Evolutionary conservation across 2,797 vertebrate genomes (phyloP).

Genomic region (Bovichtus variegatus): DNA sequence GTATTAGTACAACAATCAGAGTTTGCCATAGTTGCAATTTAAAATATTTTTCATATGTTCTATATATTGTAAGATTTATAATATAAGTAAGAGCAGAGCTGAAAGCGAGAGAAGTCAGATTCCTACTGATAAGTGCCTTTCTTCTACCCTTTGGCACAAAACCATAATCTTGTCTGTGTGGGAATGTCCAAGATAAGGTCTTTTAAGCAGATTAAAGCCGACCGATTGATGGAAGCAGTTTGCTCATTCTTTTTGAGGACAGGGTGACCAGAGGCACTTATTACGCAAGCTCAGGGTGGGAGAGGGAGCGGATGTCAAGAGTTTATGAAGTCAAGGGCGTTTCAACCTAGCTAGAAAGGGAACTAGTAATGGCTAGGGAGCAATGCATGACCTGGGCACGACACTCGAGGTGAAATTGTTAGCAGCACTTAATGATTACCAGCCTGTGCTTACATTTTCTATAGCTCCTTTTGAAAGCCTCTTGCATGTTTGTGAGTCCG

Average conservation of each 20-base stretch:
- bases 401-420: constrained; percentile 34
- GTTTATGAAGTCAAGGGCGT: constrained; percentile 54
- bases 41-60: background rate
- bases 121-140: constrained; percentile 10
- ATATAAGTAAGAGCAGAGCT: background rate
- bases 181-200: constrained; percentile 58
- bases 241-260: constrained; percentile 58
- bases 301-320: constrained; percentile 36
- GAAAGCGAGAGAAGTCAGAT: constrained; percentile 9
- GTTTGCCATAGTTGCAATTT: background rate
- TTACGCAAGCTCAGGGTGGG: constrained; percentile 40
- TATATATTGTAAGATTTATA: background rate
- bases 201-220: constrained; percentile 57
- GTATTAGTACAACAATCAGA: background rate
- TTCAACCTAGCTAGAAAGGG: constrained; percentile 30
- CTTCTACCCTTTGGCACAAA: constrained; percentile 37
- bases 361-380: constrained; percentile 9
- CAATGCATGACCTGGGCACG: constrained; percentile 24
- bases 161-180: constrained; percentile 51
- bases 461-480: constrained; percentile 1
- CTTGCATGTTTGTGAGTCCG: constrained; percentile 3
- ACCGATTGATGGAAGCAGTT: constrained; percentile 66
- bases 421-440: constrained; percentile 28
- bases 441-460: constrained; percentile 5
- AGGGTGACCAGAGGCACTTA: constrained; percentile 34